Evolutionary conservation across 1,140 invertebrate species (phyloP).

Genomic region (Trachymyrmex septentrionalis): DNA sequence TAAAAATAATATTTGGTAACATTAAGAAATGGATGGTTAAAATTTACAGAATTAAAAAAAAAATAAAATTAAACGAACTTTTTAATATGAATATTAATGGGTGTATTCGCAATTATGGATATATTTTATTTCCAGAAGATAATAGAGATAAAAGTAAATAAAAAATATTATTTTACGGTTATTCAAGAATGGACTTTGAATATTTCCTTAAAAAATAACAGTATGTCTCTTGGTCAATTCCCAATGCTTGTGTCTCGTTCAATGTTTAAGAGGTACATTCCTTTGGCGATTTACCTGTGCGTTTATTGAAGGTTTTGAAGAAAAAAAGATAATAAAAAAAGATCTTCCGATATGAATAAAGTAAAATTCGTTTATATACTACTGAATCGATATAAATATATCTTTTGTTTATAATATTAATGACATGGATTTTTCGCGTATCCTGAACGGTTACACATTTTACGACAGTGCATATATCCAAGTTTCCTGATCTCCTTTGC

Average conservation of each 20-base stretch:
- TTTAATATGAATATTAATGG: background rate
- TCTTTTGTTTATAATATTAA: constrained; percentile 83
- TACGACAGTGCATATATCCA: constrained; percentile 63
- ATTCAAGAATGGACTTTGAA: constrained; percentile 38
- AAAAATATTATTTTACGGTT: constrained; percentile 23
- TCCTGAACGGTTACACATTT: constrained; percentile 71
- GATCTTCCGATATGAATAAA: constrained; percentile 74
- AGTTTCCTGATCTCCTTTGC: constrained; percentile 25
- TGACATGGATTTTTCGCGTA: constrained; percentile 73
- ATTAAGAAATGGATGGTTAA: background rate
- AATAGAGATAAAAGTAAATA: background rate
- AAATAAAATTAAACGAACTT: background rate
- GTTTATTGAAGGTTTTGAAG: constrained; percentile 72
- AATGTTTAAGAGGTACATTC: constrained; percentile 45
- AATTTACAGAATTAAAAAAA: constrained; percentile 17
- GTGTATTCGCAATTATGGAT: constrained; percentile 7
- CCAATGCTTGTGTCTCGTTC: background rate
- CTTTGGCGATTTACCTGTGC: constrained; percentile 35
- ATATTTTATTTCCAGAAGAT: background rate
- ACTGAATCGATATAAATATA: constrained; percentile 85
- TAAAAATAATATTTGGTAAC: background rate
- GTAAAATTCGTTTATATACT: constrained; percentile 83
- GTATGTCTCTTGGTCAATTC: constrained; percentile 1
- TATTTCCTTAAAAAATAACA: constrained; percentile 11
- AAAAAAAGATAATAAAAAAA: constrained; percentile 55